Conservation (phyloP, 2,113 vertebrate genomes). For the Crotophaga sulcirostris region DNA sequence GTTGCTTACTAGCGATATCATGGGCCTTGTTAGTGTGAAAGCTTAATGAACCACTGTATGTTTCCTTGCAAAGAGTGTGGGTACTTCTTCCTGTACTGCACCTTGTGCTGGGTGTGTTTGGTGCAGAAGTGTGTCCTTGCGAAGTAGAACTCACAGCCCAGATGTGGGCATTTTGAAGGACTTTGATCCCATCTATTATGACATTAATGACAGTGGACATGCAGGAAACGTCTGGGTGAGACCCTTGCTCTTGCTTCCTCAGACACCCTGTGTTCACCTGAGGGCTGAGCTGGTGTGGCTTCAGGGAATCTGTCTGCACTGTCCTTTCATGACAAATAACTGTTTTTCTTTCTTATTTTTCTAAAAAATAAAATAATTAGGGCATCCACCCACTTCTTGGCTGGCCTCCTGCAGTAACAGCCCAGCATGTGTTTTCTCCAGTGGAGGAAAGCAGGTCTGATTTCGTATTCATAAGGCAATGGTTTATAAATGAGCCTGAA, state of each 20-base stretch:
- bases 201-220: background rate
- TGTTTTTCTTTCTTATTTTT: background rate
- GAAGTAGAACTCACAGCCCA: background rate
- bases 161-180: background rate
- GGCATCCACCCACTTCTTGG: background rate
- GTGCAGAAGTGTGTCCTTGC: background rate
- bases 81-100: background rate
- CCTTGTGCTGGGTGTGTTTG: background rate
- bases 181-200: background rate
- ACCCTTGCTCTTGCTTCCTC: accelerated
- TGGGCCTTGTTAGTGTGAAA: background rate
- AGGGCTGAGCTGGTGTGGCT: background rate
- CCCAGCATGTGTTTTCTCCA: background rate
- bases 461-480: background rate
- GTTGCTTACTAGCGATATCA: background rate
- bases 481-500: background rate
- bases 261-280: accelerated
- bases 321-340: background rate
- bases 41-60: background rate
- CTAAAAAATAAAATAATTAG: background rate
- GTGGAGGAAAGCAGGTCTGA: background rate
- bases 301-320: background rate
- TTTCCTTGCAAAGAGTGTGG: background rate
- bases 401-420: background rate
- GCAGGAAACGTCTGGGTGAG: background rate